Base-by-base conservation (phyloP, 2,113 vertebrate genomes). In the Neofelis nebulosa region DNA sequence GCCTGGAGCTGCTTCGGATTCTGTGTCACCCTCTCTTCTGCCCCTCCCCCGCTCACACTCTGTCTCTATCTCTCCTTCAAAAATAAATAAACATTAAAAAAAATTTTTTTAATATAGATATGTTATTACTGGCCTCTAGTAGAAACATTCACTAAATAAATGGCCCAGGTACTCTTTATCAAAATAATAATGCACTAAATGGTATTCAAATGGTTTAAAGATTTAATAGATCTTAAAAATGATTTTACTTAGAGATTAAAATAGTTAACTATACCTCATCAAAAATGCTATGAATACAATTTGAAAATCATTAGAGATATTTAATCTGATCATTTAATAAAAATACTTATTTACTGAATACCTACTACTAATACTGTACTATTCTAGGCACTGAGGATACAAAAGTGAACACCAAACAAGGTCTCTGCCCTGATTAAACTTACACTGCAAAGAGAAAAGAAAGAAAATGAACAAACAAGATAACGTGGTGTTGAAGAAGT, bases 241-340 rank as follows among this genome's bases (percentile, higher is more conserved):
- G 16, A 96, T 73, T 91, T 68, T 83, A 63, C 9, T 68, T 89
- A 89, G 18, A 95, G 63, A 86, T 52, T 78, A 76, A 88, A 91
- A 94, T 57, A 13, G 23, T 21, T 89, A 89, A 84, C 63, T 90
- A 48, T 27, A 71, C 16, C 5, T 82, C 33, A 82, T 50, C 55
- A 88, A 87, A 90, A 65, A 91, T 90, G 31, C 76, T 71, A 65
- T 15, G 27, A 95, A 57, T 87, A 85, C 87, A 81, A 91, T 71
- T 16, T 71, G 41, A 78, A 95, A 91, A 84, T 45, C 10, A 91
- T 38, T 79, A 63, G 25, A 68, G 65, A 57, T 55, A 29, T 63
- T 95, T 87, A 76, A 94, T 48, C n/a, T 91, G n/a, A 91, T 95
- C 27, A 83, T 71, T 81, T 57, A 90, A 90, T 74, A 80, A 80